Evolutionary conservation across 1,140 invertebrate genomes (phyloP).

Genomic region (Paracyclopina nana): DNA sequence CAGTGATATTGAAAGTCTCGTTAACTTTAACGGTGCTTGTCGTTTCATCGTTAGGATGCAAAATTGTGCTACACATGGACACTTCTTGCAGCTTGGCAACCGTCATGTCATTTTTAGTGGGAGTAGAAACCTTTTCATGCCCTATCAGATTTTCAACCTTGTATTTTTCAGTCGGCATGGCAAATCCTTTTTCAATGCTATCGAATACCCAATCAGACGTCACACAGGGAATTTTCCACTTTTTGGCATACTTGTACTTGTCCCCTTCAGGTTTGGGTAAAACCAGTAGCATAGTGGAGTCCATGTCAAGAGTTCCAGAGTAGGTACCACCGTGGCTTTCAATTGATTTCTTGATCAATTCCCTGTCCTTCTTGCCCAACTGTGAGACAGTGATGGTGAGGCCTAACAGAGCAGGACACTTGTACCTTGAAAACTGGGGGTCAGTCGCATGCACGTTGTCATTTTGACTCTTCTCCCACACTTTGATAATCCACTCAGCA

Average conservation of each 20-base stretch:
- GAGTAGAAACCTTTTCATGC: conserved; percentile 23
- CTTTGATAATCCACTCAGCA: conserved; percentile 50
- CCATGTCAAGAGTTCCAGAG: conserved; percentile 29
- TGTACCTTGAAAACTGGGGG: conserved; percentile 38
- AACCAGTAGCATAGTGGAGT: conserved; percentile 33
- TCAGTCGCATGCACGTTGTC: conserved; percentile 41
- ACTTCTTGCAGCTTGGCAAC: conserved; percentile 20
- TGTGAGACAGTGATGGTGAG: conserved; percentile 56
- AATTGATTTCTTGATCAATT: conserved; percentile 44
- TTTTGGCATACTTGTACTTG: conserved; percentile 54
- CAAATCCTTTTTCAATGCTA: conserved; percentile 46
- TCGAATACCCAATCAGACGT: conserved; percentile 53
- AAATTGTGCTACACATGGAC: conserved; percentile 21
- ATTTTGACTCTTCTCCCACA: conserved; percentile 45
- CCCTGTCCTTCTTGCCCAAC: conserved; percentile 40
- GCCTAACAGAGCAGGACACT: conserved; percentile 56
- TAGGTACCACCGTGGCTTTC: conserved; percentile 44
- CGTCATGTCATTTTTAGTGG: conserved; percentile 17
- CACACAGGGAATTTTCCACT: conserved; percentile 50
- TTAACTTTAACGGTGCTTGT: conserved; percentile 17
- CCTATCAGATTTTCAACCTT: conserved; percentile 32
- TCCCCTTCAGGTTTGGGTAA: conserved; percentile 40
- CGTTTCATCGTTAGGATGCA: conserved; percentile 13
- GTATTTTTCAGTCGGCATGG: conserved; percentile 44
- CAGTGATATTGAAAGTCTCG: conserved; percentile 18